Conservation (phyloP, 1,140 invertebrate species). For the Maniola jurtina region DNA sequence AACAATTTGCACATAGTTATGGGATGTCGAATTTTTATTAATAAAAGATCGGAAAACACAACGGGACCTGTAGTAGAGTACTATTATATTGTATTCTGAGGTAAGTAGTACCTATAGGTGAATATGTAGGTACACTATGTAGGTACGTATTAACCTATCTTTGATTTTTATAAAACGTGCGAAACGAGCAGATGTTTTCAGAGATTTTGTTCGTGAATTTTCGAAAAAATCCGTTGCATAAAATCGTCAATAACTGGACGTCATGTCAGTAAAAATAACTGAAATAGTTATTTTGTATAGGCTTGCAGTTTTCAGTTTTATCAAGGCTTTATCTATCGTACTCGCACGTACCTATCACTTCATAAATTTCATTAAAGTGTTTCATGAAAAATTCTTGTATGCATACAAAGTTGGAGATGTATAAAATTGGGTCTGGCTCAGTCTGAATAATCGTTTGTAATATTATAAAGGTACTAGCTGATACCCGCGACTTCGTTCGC, state of each 20-base stretch:
- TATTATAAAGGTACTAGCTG: too few species aligned
- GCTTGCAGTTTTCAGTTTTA: slow-evolving; percentile 1
- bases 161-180: not conserved
- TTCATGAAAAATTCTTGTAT: not conserved
- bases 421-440: too few species aligned
- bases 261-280: slow-evolving; percentile 4
- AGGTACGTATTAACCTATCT: not conserved
- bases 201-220: slow-evolving; percentile 1
- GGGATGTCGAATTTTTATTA: too few species aligned
- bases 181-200: not conserved
- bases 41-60: too few species aligned
- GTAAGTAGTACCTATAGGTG: too few species aligned
- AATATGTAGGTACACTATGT: too few species aligned
- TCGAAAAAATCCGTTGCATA: not conserved
- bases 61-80: too few species aligned
- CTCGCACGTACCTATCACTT: not conserved
- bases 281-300: not conserved
- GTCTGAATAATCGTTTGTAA: too few species aligned
- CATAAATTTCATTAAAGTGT: not conserved
- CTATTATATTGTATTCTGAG: too few species aligned
- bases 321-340: not conserved
- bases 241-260: not conserved
- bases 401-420: too few species aligned
- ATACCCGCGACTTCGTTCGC: too few species aligned
- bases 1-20: too few species aligned